These are phyloP conservation scores for Formica aserva DNA, from an alignment of 2,888 invertebrate genomes.

Conservation along the genomic window DNA sequence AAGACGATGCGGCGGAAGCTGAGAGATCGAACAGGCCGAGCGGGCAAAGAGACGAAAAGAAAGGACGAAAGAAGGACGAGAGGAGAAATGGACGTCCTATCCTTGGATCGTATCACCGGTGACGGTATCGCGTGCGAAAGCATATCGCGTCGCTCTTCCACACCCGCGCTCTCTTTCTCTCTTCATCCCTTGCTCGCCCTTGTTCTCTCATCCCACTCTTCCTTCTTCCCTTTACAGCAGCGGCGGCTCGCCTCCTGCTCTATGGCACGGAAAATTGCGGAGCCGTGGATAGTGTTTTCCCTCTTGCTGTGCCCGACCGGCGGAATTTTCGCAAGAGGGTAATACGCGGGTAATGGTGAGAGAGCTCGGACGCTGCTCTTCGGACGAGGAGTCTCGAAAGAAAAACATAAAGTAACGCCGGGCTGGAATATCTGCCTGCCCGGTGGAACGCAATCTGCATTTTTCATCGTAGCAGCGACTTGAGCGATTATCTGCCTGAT, in stretches of 20 bases:
- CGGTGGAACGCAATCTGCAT: slow-evolving; percentile 33
- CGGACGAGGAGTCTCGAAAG: neutral
- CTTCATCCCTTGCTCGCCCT: neutral
- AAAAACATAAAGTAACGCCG: slow-evolving; percentile 33
- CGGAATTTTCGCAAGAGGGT: slow-evolving; percentile 59
- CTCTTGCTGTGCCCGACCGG: slow-evolving; percentile 54
- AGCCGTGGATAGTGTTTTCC: slow-evolving; percentile 69
- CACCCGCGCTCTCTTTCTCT: slow-evolving; percentile 8
- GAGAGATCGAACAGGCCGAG: neutral
- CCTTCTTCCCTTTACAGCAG: neutral
- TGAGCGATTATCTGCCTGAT: slow-evolving; percentile 31
- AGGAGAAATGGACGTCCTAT: slow-evolving; percentile 26
- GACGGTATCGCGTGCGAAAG: slow-evolving; percentile 59
- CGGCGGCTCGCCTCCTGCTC: slow-evolving; percentile 62
- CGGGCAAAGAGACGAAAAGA: slow-evolving; percentile 17
- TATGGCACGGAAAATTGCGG: slow-evolving; percentile 78
- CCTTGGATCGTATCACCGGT: slow-evolving; percentile 45
- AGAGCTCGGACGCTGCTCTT: slow-evolving; percentile 28
- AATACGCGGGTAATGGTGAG: slow-evolving; percentile 42
- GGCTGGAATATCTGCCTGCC: slow-evolving; percentile 10
- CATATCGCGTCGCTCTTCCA: slow-evolving; percentile 48
- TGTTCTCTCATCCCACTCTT: slow-evolving; percentile 5
- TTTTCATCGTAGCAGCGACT: slow-evolving; percentile 27
- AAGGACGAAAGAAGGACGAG: slow-evolving; percentile 13
- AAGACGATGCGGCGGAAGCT: slow-evolving; percentile 31